Evolutionary conservation across 2,113 vertebrate genomes (phyloP).

Genomic region (Saguinus imperator): DNA sequence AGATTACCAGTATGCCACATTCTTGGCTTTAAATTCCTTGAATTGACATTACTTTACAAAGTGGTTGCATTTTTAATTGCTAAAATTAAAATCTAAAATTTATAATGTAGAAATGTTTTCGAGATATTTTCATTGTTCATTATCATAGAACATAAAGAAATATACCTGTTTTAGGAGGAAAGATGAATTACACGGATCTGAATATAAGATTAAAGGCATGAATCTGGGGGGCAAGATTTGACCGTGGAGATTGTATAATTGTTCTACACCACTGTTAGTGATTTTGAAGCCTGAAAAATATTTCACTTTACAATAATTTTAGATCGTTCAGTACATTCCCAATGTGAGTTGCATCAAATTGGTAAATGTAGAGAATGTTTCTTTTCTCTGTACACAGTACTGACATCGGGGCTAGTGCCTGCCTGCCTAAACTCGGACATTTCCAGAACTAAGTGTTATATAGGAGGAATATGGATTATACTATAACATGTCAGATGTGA

Average conservation of each 20-base stretch:
- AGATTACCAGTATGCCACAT: accelerated
- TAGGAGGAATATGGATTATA: accelerated
- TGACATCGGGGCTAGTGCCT: accelerated
- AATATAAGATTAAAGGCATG: accelerated
- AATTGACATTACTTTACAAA: neutral
- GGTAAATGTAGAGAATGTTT: accelerated
- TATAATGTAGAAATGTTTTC: neutral
- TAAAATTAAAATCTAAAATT: neutral
- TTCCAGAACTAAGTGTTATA: neutral
- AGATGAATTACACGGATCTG: no score
- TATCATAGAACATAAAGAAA: neutral
- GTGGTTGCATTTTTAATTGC: neutral
- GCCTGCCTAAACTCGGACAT: neutral
- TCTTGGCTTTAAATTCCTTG: neutral
- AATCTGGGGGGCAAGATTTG: no score
- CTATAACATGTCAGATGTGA: neutral
- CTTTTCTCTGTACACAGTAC: accelerated
- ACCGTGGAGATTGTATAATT: accelerated
- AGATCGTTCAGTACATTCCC: accelerated
- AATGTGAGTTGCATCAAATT: no score
- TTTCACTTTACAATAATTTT: no score
- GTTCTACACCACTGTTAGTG: accelerated
- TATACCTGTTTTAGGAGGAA: accelerated
- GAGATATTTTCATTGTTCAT: neutral
- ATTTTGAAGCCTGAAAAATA: neutral